Evolutionary conservation across 2,797 vertebrate species (phyloP).

Genomic region (Galago senegalensis): DNA sequence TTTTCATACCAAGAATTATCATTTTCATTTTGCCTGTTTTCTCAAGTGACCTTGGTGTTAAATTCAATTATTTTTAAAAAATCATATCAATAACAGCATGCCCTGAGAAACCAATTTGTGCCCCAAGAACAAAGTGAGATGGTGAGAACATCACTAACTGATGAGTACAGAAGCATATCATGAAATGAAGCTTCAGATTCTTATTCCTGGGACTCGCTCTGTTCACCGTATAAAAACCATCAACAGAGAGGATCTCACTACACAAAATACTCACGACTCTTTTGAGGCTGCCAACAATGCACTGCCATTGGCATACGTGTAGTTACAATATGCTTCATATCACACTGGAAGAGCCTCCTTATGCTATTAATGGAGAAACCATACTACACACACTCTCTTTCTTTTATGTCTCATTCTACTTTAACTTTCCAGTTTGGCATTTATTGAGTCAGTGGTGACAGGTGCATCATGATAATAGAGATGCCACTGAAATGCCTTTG

Average conservation of each 20-base stretch:
- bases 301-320: neutral
- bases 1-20: constrained; percentile 72
- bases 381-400: neutral
- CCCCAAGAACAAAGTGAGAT: constrained; percentile 72
- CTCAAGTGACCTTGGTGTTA: constrained; percentile 70
- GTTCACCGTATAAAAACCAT: constrained; percentile 46
- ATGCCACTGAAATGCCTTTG: neutral
- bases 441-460: constrained; percentile 36
- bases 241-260: neutral
- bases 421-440: constrained; percentile 23
- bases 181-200: constrained; percentile 69
- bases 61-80: constrained; percentile 82
- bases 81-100: constrained; percentile 80
- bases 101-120: constrained; percentile 80
- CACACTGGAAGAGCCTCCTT: neutral
- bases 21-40: constrained; percentile 81
- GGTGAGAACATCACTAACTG: constrained; percentile 59
- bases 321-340: neutral
- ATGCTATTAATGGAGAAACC: neutral
- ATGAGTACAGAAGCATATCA: constrained; percentile 16
- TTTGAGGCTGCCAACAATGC: neutral
- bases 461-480: neutral
- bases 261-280: neutral
- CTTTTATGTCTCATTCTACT: neutral
- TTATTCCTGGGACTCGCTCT: constrained; percentile 25